These are phyloP conservation scores for Silurus lanzhouensis DNA, from an alignment of 2,797 vertebrate genomes.

Conservation along the genomic window DNA sequence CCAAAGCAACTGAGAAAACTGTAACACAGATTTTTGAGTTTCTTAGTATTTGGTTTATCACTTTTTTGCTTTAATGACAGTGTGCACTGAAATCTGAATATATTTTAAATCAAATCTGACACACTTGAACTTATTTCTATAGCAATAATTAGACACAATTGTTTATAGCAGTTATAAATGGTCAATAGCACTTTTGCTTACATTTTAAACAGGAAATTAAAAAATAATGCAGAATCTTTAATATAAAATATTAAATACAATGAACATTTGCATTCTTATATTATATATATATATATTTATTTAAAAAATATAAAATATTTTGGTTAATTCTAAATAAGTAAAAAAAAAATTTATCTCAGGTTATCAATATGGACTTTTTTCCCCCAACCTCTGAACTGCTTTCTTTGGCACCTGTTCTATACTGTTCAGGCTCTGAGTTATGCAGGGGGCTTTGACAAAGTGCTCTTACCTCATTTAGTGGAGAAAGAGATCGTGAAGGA, in stretches of 20 bases:
- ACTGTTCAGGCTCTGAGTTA: slow-evolving; percentile 86
- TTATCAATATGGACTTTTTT: neutral
- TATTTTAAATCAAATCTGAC: neutral
- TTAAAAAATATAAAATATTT: neutral
- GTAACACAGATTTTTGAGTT: too few relatives aligned
- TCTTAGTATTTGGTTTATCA: neutral
- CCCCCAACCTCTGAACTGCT: slow-evolving; percentile 46
- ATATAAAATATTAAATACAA: neutral
- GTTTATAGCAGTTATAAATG: neutral
- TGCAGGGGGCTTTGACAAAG: slow-evolving; percentile 81
- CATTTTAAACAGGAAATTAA: neutral
- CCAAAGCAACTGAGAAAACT: too few relatives aligned
- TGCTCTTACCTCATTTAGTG: slow-evolving; percentile 85
- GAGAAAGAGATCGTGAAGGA: slow-evolving; percentile 85
- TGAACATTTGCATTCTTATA: neutral
- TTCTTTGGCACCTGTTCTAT: slow-evolving; percentile 43
- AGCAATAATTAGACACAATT: too few relatives aligned
- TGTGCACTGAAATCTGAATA: too few relatives aligned
- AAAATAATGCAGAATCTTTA: neutral
- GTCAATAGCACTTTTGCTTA: neutral
- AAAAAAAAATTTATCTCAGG: neutral
- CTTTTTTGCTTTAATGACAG: neutral
- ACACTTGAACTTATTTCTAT: neutral
- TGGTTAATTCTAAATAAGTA: neutral
- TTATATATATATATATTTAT: too few relatives aligned